Conservation (phyloP, 2,888 invertebrate species). For the Diaperis boleti region DNA sequence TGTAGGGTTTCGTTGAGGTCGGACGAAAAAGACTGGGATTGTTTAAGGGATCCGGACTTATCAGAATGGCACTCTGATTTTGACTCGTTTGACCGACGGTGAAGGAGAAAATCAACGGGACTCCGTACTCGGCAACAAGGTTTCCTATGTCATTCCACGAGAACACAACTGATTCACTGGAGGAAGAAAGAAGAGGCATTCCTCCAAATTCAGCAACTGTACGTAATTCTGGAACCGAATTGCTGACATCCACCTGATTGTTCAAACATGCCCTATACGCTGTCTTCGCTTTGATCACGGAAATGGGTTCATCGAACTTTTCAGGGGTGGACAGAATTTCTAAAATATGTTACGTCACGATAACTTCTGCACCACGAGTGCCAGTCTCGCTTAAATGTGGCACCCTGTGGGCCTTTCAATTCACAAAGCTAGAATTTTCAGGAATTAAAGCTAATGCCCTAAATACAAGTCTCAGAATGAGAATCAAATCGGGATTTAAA, state of each 20-base stretch:
- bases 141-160: conserved; percentile 7
- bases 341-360: conserved; percentile 41
- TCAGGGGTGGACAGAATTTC: conserved; percentile 56
- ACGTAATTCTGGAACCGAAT: conserved; percentile 55
- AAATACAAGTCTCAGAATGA: too few relatives aligned
- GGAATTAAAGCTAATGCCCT: too few relatives aligned
- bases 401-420: too few relatives aligned
- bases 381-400: too few relatives aligned
- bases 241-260: conserved; percentile 31
- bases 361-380: too few relatives aligned
- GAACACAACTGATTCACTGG: not conserved
- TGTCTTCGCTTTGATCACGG: conserved; percentile 61
- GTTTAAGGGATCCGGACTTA: conserved; percentile 46
- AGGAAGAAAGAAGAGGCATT: conserved; percentile 61
- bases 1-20: conserved; percentile 42
- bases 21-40: conserved; percentile 50
- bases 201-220: conserved; percentile 58
- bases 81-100: not conserved
- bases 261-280: conserved; percentile 62
- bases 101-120: conserved; percentile 4
- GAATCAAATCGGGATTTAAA: too few relatives aligned
- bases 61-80: conserved; percentile 34
- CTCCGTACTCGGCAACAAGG: not conserved
- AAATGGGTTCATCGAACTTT: conserved; percentile 53
- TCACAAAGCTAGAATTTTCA: too few relatives aligned